These are phyloP conservation scores for Rambutsinella grinnellia DNA, from an alignment of 2,888 invertebrate genomes.

Conservation along the genomic window DNA sequence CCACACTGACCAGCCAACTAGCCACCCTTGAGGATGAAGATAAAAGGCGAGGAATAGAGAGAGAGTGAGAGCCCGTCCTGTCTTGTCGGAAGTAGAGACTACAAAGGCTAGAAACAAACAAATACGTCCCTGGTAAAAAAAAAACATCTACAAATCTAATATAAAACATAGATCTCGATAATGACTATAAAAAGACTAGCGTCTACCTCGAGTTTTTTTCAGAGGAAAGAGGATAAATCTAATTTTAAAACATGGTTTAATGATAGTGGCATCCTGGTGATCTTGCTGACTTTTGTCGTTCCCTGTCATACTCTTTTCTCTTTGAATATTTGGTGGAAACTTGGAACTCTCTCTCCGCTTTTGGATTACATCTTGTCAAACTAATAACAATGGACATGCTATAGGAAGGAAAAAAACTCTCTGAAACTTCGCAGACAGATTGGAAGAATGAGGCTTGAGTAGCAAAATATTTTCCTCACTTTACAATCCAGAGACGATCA, in stretches of 20 bases:
- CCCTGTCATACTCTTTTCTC: conserved; percentile 9
- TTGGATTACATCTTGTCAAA: no score
- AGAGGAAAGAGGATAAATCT: conserved; percentile 56
- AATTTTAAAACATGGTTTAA: conserved; percentile 62
- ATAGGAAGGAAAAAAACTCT: background rate
- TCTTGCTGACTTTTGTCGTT: conserved; percentile 3
- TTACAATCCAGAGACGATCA: background rate
- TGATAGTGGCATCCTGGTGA: conserved; percentile 47
- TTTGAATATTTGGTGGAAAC: background rate
- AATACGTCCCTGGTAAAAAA: no score
- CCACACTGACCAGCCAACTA: no score
- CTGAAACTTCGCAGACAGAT: background rate
- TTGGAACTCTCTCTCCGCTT: background rate
- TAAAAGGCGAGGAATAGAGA: conserved; percentile 2
- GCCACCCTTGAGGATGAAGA: no score
- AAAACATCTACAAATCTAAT: no score
- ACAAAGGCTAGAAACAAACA: no score
- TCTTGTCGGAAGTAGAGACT: no score
- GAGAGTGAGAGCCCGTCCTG: no score
- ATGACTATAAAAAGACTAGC: no score
- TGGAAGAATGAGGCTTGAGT: background rate
- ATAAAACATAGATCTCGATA: no score
- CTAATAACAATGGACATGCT: no score
- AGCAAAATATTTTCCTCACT: background rate
- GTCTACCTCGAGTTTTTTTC: no score